These are phyloP conservation scores for Drosophila paulistorum DNA, from an alignment of 1,140 invertebrate species.

Conservation along the genomic window DNA sequence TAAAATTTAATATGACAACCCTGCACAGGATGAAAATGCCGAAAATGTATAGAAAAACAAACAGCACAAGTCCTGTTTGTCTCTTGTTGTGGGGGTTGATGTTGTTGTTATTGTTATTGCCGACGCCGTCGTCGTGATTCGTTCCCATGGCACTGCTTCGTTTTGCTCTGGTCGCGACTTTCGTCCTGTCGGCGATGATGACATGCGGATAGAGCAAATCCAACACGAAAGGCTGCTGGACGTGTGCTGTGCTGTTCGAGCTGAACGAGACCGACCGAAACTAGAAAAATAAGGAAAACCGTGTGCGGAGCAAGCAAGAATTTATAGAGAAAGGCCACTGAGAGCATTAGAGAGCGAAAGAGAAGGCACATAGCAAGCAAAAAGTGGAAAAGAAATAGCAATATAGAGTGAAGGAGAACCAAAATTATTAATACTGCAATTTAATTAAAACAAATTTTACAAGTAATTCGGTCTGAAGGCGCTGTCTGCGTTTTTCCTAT, in stretches of 20 bases:
- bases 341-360: conserved; percentile 25
- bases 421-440: conserved; percentile 41
- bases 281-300: conserved; percentile 14
- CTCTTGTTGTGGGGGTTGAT: conserved; percentile 24
- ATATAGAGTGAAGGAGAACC: neutral
- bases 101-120: conserved; percentile 42
- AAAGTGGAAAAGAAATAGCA: neutral
- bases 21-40: conserved; percentile 3
- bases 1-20: conserved; percentile 3
- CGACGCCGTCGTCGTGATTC: conserved; percentile 1
- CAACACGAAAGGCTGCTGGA: conserved; percentile 70
- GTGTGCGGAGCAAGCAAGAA: conserved; percentile 61
- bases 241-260: conserved; percentile 52
- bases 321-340: conserved; percentile 57
- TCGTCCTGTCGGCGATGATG: conserved; percentile 35
- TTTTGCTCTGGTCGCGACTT: conserved; percentile 21
- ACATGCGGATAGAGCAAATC: conserved; percentile 55
- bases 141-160: conserved; percentile 5
- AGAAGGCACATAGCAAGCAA: conserved; percentile 1
- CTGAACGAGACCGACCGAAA: conserved; percentile 39
- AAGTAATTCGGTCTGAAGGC: conserved; percentile 13
- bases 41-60: conserved; percentile 43
- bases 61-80: conserved; percentile 25
- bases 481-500: conserved; percentile 17
- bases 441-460: conserved; percentile 18